Evolutionary conservation across 2,797 vertebrate species (phyloP), one percentile per base, ranked within the genome.

Genomic region (Varecia variegata): DNA sequence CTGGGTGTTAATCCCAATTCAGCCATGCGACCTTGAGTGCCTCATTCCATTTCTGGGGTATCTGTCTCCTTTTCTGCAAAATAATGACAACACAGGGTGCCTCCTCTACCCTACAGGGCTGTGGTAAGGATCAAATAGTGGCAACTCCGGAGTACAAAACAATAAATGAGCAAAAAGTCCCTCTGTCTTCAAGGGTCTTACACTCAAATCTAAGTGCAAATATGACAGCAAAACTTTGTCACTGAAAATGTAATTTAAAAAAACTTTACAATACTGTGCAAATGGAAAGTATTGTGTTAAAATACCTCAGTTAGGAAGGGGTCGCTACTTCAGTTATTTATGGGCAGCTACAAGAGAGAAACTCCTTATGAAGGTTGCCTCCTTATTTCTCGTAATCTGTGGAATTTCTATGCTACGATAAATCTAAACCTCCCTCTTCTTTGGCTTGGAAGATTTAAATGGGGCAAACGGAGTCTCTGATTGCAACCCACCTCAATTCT

Each of bases 61-160:
- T 60, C 45, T 30, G 8, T 83, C 47, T 89, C 58, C 20, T 87
- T 50, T 96, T 79, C 50, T 62, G 58, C 45, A 84, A 80, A 73
- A 82, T 30, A 80, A 62, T 32, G 74, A 30, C 73, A 79, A 32
- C 1, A 32, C 30, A 3, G 80, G 91, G 38, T 54, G 21, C n/a
- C 81, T 58, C 20, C 27, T 73, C 74, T 79, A 35, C 30, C 52
- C 60, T 21, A 7, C 1, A 68, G 74, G n/a, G 52, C 15, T 38
- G 76, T 83, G 62, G 88, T 62, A 65, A 83, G 70, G 60, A 43
- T 80, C 25, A 70, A 87, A 88, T 0, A 50, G 38, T 12, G 83
- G 76, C 88, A 96, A 81, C 38, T 90, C 30, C 18, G 47, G 74
- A 30, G 10, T 18, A 43, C 45, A 70, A 68, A 70, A 74, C 77